Percentiles rank a stretch among this genome's conserved stretches.
Evolutionary conservation across 2,888 invertebrate genomes (phyloP).

Genomic region (Fragum fragum): DNA sequence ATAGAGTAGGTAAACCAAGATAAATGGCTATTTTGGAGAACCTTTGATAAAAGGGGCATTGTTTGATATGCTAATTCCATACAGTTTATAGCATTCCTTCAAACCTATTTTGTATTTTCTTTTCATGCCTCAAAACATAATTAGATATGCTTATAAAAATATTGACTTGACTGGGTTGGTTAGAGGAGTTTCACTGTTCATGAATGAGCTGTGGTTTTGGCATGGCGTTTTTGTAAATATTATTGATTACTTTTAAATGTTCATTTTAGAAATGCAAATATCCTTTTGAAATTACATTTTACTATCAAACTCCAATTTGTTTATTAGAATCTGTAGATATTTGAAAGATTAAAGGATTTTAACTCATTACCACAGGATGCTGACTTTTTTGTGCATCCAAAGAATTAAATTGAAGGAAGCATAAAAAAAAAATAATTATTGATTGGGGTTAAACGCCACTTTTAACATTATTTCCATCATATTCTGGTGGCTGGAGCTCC

Average conservation of each 20-base stretch:
- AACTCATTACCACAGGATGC: no score
- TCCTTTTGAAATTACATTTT: neutral
- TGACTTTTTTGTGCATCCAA: no score
- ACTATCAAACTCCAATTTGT: no score
- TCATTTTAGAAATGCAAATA: neutral
- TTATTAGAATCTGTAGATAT: no score
- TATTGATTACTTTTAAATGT: slow-evolving; percentile 6
- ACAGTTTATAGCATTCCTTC: neutral
- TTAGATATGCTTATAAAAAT: slow-evolving; percentile 13
- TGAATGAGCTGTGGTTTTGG: neutral
- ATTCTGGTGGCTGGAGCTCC: no score
- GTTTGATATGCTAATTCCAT: slow-evolving; percentile 6
- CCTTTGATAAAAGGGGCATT: neutral
- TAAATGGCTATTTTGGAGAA: no score
- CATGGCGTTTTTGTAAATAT: neutral
- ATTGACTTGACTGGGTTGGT: neutral
- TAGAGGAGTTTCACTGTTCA: neutral
- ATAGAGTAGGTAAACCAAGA: no score
- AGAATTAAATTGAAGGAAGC: no score
- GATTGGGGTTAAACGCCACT: no score
- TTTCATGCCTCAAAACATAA: slow-evolving; percentile 18
- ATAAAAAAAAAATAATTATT: no score
- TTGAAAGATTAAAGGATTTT: no score
- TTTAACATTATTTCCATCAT: no score
- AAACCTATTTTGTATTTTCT: slow-evolving; percentile 9